Base-by-base conservation (phyloP, 2,113 vertebrate species). In the Hiodon alosoides region DNA sequence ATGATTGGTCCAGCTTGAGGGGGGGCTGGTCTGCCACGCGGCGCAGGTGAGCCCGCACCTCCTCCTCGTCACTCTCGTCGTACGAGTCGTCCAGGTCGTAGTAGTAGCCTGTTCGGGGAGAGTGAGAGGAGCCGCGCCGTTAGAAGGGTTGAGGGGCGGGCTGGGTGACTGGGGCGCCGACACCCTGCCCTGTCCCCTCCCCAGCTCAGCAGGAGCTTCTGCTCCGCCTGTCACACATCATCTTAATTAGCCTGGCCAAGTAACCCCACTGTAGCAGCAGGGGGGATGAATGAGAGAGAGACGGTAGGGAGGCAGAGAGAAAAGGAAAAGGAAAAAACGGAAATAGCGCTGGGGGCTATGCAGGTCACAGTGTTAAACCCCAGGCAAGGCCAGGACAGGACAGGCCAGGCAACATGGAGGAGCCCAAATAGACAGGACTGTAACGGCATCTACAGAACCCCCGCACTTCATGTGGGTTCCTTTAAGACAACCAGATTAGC, bases 51-150 rank as follows among this genome's bases (percentile, higher is more conserved):
- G 95, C 94, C 79, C 93, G 89, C 79, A 99, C 96, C 83, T 98
- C 97, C 82, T 99, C 97, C 81, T 99, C 96, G 0, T 99, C 97
- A 0, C 97, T 99, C 86, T 99, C 97, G 0, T 98, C 97, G 0
- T 97, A 99, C 4, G 97, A 98, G 89, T 99, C 96, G 0, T 98
- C 96, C 82, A 98, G 91, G 87, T 99, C 96, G 0, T 99, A 99
- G 86, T 95, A 99, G 85, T 98, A 98, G 77, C 97, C 97, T 99
- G 84, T 6, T 2, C 4, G 14, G 4, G 67, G 52, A 8, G 13
- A 16, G 17, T 31, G 31, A 31, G 13, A 50, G 71, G 59, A 16
- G 17, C 7, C 46, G 17, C 46, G 10, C 31, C 58, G 10, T 50
- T 81, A 31, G 66, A 78, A 59, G 73, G 17, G 67, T 58, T 69